Base-by-base conservation (phyloP, 2,797 vertebrate species). In the Borostomias antarcticus region DNA sequence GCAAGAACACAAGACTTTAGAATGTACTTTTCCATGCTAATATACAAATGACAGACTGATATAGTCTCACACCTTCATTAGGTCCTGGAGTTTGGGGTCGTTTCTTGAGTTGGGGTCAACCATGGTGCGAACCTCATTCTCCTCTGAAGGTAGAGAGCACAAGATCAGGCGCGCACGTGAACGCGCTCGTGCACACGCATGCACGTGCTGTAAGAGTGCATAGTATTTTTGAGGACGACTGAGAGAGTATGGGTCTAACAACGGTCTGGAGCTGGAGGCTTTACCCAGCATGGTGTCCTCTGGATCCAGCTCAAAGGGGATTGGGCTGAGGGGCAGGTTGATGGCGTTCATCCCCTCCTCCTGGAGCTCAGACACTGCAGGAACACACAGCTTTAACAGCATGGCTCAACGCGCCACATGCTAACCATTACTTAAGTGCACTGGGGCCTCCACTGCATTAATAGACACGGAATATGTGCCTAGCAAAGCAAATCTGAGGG, bases 261-360 rank as follows among this genome's bases (percentile, higher is more conserved):
- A 11, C 60, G 4, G 47, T 21, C 56, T 35, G 35, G 2, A 26
- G 21, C 11, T 45, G 17, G 50, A 48, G 60, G 57, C 69, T 68
- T 91, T 93, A 95, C 94, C 94, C 73, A 95, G 89, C 93, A 95
- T 94, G 32, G 94, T 95, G 83, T 95, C 94, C 81, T 95, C 94
- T 0, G 93, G 94, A 82, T 95, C 93, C 80, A 95, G 85, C 83
- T 95, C 94, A 0, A 95, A 95, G 54, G 93, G 92, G 72, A 94
- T 94, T 5, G 94, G 94, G 72, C 90, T 94, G 74, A 95, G 93
- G 28, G 94, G 94, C 77, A 95, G 89, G 79, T 95, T 95, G 87
- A 95, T 95, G 80, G 94, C 94, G 58, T 95, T 95, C 82, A 95
- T 95, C 76, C 94, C 94, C 86, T 95, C 94, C 80, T 95, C 94